A percentile compares a stretch with the other conserved stretches of the same genome.
These are phyloP conservation scores for Oryzias celebensis DNA, from an alignment of 2,113 vertebrate genomes.

Conservation along the genomic window DNA sequence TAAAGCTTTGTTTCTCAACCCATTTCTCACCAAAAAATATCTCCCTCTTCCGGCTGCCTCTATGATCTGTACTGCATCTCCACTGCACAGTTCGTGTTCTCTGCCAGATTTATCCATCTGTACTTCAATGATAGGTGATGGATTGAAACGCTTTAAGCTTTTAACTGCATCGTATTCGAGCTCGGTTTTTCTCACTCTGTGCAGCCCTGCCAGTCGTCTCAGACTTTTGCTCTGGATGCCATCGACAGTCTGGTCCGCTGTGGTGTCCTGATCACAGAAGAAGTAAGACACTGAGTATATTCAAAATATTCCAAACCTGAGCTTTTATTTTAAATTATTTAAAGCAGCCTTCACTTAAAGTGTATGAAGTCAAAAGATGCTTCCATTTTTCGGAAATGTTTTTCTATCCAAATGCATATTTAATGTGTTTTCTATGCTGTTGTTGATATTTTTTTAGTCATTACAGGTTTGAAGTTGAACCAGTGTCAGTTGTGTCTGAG, in stretches of 20 bases:
- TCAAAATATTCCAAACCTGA: conserved; percentile 7
- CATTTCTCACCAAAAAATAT: conserved; percentile 35
- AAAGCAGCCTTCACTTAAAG: background rate
- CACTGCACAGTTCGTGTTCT: conserved; percentile 31
- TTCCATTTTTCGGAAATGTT: conserved; percentile 11
- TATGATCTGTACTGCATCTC: conserved; percentile 46
- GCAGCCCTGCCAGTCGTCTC: conserved; percentile 86
- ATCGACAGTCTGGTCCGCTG: conserved; percentile 88
- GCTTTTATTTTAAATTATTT: conserved; percentile 8
- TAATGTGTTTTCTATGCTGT: background rate
- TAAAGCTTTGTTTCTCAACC: conserved; percentile 31
- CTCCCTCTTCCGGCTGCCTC: conserved; percentile 21
- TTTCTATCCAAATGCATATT: conserved; percentile 12
- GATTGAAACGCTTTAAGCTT: conserved; percentile 27
- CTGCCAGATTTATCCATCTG: conserved; percentile 47
- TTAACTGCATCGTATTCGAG: conserved; percentile 22
- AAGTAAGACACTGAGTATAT: conserved; percentile 74
- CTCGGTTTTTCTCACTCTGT: conserved; percentile 5
- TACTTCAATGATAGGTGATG: conserved; percentile 34
- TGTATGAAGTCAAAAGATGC: background rate
- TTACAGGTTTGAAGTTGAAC: background rate
- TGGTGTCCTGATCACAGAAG: conserved; percentile 86
- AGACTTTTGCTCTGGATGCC: conserved; percentile 79
- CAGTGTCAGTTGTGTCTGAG: background rate
- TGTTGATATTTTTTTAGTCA: background rate